Evolutionary conservation across 2,113 vertebrate genomes (phyloP).

Genomic region (Orycteropus afer): DNA sequence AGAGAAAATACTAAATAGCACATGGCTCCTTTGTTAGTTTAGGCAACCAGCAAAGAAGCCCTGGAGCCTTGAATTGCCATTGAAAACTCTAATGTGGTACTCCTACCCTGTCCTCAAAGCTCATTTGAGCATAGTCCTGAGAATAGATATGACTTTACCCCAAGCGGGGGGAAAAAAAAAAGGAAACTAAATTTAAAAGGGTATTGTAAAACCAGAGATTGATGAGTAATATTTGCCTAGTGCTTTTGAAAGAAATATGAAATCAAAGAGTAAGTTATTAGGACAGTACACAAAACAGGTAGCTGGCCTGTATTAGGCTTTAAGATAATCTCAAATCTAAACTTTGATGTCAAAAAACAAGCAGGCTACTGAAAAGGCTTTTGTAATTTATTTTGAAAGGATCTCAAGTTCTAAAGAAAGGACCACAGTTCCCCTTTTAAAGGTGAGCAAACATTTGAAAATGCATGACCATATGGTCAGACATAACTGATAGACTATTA

Average conservation of each 20-base stretch:
- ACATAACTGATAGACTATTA: background rate
- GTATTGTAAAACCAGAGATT: background rate
- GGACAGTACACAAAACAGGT: background rate
- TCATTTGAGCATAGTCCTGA: background rate
- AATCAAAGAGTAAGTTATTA: background rate
- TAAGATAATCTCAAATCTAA: background rate
- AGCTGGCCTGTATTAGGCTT: background rate
- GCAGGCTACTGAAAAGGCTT: conserved; percentile 1
- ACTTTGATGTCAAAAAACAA: background rate
- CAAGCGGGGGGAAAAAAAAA: background rate
- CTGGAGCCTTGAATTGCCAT: background rate
- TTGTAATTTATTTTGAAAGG: background rate
- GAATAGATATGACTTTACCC: background rate
- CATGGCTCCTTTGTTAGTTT: background rate
- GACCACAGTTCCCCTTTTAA: background rate
- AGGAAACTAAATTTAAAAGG: background rate
- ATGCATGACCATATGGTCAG: background rate
- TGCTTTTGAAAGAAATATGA: background rate
- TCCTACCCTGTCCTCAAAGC: background rate
- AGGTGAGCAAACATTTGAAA: background rate
- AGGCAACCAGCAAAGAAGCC: background rate
- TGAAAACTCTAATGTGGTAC: background rate
- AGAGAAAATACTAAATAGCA: background rate
- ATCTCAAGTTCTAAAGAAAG: conserved; percentile 17
- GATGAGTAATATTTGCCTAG: background rate